Evolutionary conservation across 2,797 vertebrate species (phyloP), one percentile per base, ranked within the genome.

Genomic region (Peromyscus aztecus): DNA sequence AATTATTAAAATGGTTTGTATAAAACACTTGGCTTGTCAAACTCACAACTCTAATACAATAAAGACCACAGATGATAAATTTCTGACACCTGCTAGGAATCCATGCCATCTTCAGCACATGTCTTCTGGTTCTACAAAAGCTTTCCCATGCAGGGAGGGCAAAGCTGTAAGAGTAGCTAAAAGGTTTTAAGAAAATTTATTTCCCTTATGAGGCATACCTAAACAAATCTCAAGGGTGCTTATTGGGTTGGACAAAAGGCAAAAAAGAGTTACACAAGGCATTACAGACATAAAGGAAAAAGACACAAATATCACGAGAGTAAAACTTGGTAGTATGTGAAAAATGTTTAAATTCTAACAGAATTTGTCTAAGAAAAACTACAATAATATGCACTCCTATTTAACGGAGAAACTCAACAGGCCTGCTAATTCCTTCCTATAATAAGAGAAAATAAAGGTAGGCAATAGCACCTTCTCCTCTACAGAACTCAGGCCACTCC

Each of bases 321-420:
- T 52, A 77, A n/a, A 90, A 52, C 7, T 49, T 49, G 4, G 21
- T 46, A 90, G 61, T 0, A 21, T 13, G 19, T 55, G 46, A 89
- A 43, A 31, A 40, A 87, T 43, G 61, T 87, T 27, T 78, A 67
- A 57, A 57, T 61, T 59, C 57, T 91, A 46, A 24, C 31, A 82
- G 57, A 84, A 57, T 69, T 59, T 90, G 31, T 71, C 80, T 84
- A 63, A 97, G 43, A 97, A 94, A 96, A 49, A 19, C 81, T 71
- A 89, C 71, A 86, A 55, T 31, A 69, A 80, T 95, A 92, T 75
- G 63, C 2, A 16, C 21, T 67, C 14, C 57, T 67, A 37, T 40
- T 46, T 65, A 82, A 65, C 65, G 90, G 34, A 61, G 86, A 52
- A 89, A 55, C 40, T 9, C 29, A 61, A 1, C 10, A 43, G 43